Percentiles rank a stretch among this genome's conserved stretches.
Conservation (phyloP, 2,888 invertebrate species). For the Napeogenes sylphis region DNA sequence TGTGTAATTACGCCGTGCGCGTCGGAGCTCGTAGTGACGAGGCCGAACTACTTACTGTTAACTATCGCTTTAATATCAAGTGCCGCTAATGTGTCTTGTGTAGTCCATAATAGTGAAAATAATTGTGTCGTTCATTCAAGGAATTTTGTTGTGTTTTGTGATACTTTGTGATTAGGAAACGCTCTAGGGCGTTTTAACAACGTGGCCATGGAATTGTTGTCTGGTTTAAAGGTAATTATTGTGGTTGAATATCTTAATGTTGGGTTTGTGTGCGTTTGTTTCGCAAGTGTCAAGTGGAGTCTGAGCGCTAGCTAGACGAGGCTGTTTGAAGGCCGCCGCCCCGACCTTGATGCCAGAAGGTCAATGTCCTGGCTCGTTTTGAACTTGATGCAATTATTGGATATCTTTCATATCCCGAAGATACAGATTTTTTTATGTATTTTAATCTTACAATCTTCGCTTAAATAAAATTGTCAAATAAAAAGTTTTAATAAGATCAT, state of each 20-base stretch:
- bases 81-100: conserved; percentile 65
- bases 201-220: conserved; percentile 71
- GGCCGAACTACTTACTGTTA: conserved; percentile 54
- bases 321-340: conserved; percentile 75
- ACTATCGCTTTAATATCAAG: conserved; percentile 44
- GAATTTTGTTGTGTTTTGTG: conserved; percentile 46
- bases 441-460: not conserved
- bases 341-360: conserved; percentile 75
- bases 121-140: conserved; percentile 50
- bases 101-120: conserved; percentile 64
- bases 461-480: too few relatives aligned
- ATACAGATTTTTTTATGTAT: not conserved
- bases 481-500: not conserved
- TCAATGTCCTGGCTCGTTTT: conserved; percentile 70
- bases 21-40: conserved; percentile 61
- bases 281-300: conserved; percentile 53
- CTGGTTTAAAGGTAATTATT: conserved; percentile 65
- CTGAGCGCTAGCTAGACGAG: conserved; percentile 64
- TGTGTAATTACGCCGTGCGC: conserved; percentile 56
- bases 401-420: conserved; percentile 9
- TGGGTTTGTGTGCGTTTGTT: conserved; percentile 52
- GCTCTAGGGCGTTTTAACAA: conserved; percentile 58
- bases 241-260: conserved; percentile 50
- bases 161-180: conserved; percentile 52
- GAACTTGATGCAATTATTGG: conserved; percentile 54